phyloP scores from a whole-genome alignment of 2,888 invertebrate genomes.

The Lasiommata megera region DNA sequence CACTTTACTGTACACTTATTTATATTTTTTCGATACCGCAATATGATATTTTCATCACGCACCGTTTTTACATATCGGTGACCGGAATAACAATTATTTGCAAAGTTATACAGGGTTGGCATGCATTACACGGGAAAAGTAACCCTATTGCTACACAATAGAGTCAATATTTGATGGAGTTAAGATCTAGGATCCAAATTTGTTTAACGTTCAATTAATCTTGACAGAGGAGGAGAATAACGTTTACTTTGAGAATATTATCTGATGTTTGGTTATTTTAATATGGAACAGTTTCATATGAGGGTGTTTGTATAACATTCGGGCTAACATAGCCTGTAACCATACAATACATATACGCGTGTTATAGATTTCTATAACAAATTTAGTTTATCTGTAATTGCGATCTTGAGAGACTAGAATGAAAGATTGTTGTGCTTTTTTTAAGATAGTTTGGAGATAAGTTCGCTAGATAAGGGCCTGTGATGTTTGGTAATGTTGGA shows the following conservation, averaged over 20 bases:
- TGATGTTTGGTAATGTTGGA: too few relatives aligned
- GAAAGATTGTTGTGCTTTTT: too few relatives aligned
- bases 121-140: neutral
- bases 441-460: too few relatives aligned
- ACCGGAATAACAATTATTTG: conserved; percentile 58
- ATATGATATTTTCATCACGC: conserved; percentile 50
- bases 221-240: conserved; percentile 11
- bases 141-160: neutral
- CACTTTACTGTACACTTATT: conserved; percentile 32
- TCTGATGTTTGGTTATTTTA: conserved; percentile 1
- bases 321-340: too few relatives aligned
- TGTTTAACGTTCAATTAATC: conserved; percentile 21
- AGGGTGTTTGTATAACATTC: too few relatives aligned
- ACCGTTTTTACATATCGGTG: conserved; percentile 55
- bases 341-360: too few relatives aligned
- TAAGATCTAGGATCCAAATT: neutral
- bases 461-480: too few relatives aligned
- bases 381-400: too few relatives aligned
- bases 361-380: too few relatives aligned
- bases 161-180: neutral
- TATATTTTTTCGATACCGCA: conserved; percentile 41
- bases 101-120: conserved; percentile 18
- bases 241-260: conserved; percentile 10
- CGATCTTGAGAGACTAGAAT: too few relatives aligned
- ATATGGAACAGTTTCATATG: neutral